Evolutionary conservation across 1,140 invertebrate species (phyloP), one percentile per base, ranked within the genome.

Genomic region (Uloborus diversus): DNA sequence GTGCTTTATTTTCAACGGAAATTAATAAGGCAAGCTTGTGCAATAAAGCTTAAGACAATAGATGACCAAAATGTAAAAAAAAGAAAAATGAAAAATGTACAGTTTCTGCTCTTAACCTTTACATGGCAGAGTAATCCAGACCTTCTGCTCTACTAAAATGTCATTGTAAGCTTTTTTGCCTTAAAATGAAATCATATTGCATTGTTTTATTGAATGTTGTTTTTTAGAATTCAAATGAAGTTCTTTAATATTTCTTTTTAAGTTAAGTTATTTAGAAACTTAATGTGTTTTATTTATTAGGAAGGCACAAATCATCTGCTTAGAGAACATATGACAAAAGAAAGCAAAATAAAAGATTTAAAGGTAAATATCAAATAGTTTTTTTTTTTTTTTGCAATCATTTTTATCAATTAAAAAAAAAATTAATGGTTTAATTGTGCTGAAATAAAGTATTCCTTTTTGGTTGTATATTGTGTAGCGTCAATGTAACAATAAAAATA

Each of bases 291-390:
- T 49, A 33, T 51, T 81, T 81, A 82, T 25, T 27, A 86, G 86
- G 81, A 76, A 28, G 84, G 84, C 3, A 85, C 84, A 20, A 83
- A 85, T 64, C 86, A 84, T 78, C 80, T 88, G n/a, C 56, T 88
- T 20, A 81, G 86, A 82, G 87, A 88, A 81, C 86, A 83, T 70
- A 84, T 84, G 17, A 84, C 83, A 49, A 84, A 82, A 83, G 87
- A 88, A 69, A 82, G 83, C 17, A 70, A 62, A 37, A 32, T 71
- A 14, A 71, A 76, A 59, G 84, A 86, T 76, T 66, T 86, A 33
- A 84, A 85, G 80, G 86, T 86, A 82, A 71, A 64, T 20, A 47
- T 25, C n/a, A 56, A 56, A 9, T 56, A 42, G 37, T n/a, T n/a
- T n/a, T n/a, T n/a, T n/a, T n/a, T n/a, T n/a, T n/a, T n/a, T 13